Base-by-base conservation (phyloP, 2,888 invertebrate genomes). In the Crematogaster levior region DNA sequence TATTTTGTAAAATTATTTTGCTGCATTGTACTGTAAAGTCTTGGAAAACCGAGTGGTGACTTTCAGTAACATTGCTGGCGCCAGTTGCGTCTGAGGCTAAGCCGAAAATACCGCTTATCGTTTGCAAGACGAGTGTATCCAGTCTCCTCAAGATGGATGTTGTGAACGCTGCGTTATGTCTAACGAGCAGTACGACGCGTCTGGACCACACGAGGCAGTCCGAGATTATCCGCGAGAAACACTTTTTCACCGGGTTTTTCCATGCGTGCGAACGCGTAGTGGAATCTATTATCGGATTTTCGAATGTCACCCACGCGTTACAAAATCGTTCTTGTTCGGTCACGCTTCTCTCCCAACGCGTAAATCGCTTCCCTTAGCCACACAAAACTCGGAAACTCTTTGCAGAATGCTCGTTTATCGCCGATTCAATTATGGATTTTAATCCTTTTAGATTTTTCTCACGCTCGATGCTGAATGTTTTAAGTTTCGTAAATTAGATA, bases 341-440 rank as follows among this genome's bases (percentile, higher is more conserved):
- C 87, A 84, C 85, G 86, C 84, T 68, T 86, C 72, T 56, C 72
- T 56, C 68, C 43, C 81, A 81, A 86, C 79, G 65, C 66, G 58
- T 81, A 82, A 86, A 84, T 83, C 86, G 75, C 83, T 81, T 83
- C 83, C 66, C 58, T 66, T 21, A 68, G 88, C 88, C 86, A 81
- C 83, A 86, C 82, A 24, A 18, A 46, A 72, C 58, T 46, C 72
- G 74, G 74, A 60, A 21, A 80, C 37, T 37, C 37, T 30, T 24
- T 27, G 60, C 73, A 18, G 37, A 80, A 73, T 30, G 34, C 58
- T 58, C 58, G 51, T 84, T 61, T 63, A 27, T 30, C 72, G 37
- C 15, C 43, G 30, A 43, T 68, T 30, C 58, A 81, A 74, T 63
- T 63, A 74, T n/a, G 24, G 34, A 21, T 24, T 75, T 30, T 24